Percentiles rank a stretch among this genome's conserved stretches.
Conservation (phyloP, 2,797 vertebrate species). For the Orestias chungarensis region DNA sequence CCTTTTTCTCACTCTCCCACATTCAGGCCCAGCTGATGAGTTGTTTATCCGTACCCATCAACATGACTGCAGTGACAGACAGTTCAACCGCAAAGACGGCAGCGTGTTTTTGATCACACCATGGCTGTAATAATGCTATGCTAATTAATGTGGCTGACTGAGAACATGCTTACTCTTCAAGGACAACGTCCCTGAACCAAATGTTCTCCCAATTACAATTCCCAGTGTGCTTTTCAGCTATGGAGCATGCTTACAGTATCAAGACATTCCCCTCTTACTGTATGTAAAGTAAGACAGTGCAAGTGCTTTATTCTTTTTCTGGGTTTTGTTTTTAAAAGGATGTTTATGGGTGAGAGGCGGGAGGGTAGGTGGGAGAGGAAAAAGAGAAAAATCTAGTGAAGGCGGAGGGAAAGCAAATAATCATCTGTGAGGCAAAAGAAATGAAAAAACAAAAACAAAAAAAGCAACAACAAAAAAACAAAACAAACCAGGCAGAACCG, state of each 20-base stretch:
- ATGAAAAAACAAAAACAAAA: no score
- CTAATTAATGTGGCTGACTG: constrained; percentile 75
- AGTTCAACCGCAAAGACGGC: constrained; percentile 29
- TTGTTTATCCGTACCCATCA: constrained; percentile 41
- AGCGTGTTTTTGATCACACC: constrained; percentile 55
- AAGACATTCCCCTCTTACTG: constrained; percentile 70
- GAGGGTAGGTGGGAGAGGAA: constrained; percentile 28
- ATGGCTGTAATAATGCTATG: constrained; percentile 71
- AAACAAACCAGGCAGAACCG: constrained; percentile 67
- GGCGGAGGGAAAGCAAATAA: constrained; percentile 31
- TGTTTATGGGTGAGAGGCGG: constrained; percentile 58
- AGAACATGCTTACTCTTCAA: constrained; percentile 76
- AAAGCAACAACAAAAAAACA: no score
- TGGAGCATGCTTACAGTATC: constrained; percentile 69
- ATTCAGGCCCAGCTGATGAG: constrained; percentile 15
- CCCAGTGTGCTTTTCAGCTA: constrained; percentile 78
- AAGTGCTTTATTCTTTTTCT: constrained; percentile 60
- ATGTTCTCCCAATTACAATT: constrained; percentile 73
- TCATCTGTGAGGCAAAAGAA: constrained; percentile 63
- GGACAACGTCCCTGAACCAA: constrained; percentile 73
- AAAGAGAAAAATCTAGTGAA: constrained; percentile 56
- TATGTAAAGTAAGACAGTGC: constrained; percentile 60
- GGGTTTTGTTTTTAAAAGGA: constrained; percentile 73
- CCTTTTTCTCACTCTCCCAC: constrained; percentile 4
- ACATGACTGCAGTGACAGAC: constrained; percentile 50